phyloP scores from a whole-genome alignment of 64 coral and sea anemone genomes.

The Montipora efflorescens region DNA sequence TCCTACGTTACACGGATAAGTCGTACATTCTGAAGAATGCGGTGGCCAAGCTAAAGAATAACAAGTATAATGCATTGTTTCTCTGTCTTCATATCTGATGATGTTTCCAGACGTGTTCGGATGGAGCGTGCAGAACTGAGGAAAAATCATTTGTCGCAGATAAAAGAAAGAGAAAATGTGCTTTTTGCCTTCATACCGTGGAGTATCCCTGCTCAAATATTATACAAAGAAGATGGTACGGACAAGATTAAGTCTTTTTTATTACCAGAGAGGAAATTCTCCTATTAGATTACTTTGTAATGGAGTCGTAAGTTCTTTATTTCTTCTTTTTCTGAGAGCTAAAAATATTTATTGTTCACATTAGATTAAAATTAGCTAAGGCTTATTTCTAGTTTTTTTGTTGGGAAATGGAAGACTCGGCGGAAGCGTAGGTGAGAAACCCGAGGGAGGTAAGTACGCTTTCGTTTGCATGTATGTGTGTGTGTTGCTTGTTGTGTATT shows the following conservation, averaged over 20 bases:
- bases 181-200: neutral
- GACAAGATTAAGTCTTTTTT: neutral
- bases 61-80: neutral
- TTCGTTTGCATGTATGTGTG: neutral
- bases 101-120: slow-evolving; percentile 43
- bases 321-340: too few relatives aligned
- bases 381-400: neutral
- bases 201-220: neutral
- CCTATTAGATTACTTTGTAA: too few relatives aligned
- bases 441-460: neutral
- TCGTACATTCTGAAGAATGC: slow-evolving; percentile 41
- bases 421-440: neutral
- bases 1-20: slow-evolving; percentile 36
- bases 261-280: neutral
- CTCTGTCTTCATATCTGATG: slow-evolving; percentile 32
- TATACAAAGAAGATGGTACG: neutral
- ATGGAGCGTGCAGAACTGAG: slow-evolving; percentile 16
- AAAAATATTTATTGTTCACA: neutral
- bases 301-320: too few relatives aligned
- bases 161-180: neutral
- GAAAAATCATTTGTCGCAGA: slow-evolving; percentile 10
- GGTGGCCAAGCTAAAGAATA: slow-evolving; percentile 31
- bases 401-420: neutral
- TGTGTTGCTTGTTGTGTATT: too few relatives aligned
- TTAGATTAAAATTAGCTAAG: too few relatives aligned